phyloP scores from a whole-genome alignment of 2,888 invertebrate species.

The Cistogaster globosa region DNA sequence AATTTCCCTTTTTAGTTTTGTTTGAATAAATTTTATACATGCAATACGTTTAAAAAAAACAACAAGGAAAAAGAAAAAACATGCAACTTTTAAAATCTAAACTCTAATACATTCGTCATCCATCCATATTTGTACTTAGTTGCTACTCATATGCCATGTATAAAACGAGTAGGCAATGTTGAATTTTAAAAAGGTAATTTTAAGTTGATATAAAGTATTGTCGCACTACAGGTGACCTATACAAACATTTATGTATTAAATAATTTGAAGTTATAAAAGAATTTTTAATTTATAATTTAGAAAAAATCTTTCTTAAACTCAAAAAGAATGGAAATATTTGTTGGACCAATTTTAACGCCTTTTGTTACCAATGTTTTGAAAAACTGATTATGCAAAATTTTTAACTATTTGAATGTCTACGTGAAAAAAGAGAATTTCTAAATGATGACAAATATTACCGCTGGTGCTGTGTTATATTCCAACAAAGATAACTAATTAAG shows the following conservation, averaged over 20 bases:
- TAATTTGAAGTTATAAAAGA: not conserved
- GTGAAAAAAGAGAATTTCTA: conserved; percentile 42
- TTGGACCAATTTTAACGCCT: not conserved
- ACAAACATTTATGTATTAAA: rapidly evolving
- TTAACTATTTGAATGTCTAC: not conserved
- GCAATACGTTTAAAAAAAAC: conserved; percentile 17
- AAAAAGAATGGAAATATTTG: not conserved
- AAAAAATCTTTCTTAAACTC: not conserved
- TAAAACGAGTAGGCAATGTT: conserved; percentile 48
- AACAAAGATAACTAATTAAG: conserved; percentile 58
- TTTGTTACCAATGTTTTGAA: not conserved
- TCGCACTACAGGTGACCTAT: not conserved
- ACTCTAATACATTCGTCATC: conserved; percentile 60
- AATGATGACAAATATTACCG: conserved; percentile 50
- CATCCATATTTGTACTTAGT: conserved; percentile 42
- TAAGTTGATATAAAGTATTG: not conserved
- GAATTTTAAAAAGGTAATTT: conserved; percentile 49
- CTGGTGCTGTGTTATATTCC: conserved; percentile 24
- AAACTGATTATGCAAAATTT: not conserved
- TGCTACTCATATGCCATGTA: conserved; percentile 51
- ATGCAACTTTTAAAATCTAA: conserved; percentile 55
- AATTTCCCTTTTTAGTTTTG: conserved; percentile 32
- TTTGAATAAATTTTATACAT: conserved; percentile 53
- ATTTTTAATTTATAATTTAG: not conserved
- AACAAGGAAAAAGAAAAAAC: not conserved